These are phyloP conservation scores for Acholoe squamosa DNA, from an alignment of 2,888 invertebrate species.

Conservation along the genomic window DNA sequence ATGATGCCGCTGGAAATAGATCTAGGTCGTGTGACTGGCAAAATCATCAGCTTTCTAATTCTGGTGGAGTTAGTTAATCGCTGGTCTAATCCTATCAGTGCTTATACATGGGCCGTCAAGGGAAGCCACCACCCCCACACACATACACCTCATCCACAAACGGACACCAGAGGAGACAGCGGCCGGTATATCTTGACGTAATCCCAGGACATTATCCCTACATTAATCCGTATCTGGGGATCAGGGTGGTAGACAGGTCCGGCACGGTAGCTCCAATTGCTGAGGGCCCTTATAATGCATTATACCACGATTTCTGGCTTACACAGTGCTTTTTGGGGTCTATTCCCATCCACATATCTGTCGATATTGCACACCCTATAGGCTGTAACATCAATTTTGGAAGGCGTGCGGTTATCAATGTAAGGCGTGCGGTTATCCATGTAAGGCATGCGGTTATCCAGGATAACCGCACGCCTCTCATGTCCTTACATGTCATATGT, in stretches of 20 bases:
- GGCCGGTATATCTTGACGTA: constrained; percentile 7
- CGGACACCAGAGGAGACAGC: neutral
- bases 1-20: too few species aligned
- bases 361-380: too few species aligned
- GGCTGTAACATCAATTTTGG: too few species aligned
- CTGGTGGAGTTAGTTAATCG: neutral
- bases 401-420: too few species aligned
- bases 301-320: too few species aligned
- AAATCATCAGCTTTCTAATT: neutral
- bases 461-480: too few species aligned
- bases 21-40: neutral
- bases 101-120: neutral
- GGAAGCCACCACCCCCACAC: neutral
- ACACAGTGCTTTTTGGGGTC: too few species aligned
- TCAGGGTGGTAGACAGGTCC: constrained; percentile 5
- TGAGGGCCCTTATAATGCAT: constrained; percentile 52
- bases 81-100: neutral
- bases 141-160: neutral
- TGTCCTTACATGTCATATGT: too few species aligned
- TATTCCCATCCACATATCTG: too few species aligned
- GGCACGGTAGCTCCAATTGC: neutral
- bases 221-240: constrained; percentile 42
- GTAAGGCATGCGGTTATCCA: too few species aligned
- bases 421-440: too few species aligned
- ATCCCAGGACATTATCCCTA: constrained; percentile 21